These are phyloP conservation scores for Tethea ocularis DNA, from an alignment of 2,888 invertebrate species.

Conservation along the genomic window DNA sequence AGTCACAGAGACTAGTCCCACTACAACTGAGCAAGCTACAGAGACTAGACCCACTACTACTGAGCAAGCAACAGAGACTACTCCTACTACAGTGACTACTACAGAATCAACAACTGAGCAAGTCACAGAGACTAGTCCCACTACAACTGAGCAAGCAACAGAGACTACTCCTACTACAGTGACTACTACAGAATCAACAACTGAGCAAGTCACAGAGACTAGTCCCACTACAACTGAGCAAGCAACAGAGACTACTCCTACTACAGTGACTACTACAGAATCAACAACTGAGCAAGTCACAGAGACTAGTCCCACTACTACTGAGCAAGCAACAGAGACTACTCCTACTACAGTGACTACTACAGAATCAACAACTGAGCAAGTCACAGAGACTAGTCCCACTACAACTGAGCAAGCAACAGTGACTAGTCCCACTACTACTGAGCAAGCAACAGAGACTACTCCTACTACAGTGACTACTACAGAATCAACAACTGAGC, in stretches of 20 bases:
- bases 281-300: neutral
- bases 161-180: neutral
- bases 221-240: neutral
- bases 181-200: neutral
- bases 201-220: neutral
- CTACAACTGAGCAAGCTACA: conserved; percentile 10
- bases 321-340: conserved; percentile 18
- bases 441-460: conserved; percentile 5
- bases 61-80: conserved; percentile 2
- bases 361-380: conserved; percentile 12
- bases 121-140: conserved; percentile 5
- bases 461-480: conserved; percentile 2
- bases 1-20: conserved; percentile 13
- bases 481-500: conserved; percentile 10
- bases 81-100: neutral
- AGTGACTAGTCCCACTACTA: conserved; percentile 8
- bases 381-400: neutral
- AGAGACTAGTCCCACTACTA: conserved; percentile 17
- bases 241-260: neutral
- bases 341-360: conserved; percentile 14
- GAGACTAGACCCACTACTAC: conserved; percentile 11
- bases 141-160: neutral
- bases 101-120: conserved; percentile 13
- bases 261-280: neutral
- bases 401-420: conserved; percentile 11